Evolutionary conservation across 2,113 vertebrate species (phyloP), one percentile per base, ranked within the genome.

Genomic region (Phalacrocorax brasilianus): DNA sequence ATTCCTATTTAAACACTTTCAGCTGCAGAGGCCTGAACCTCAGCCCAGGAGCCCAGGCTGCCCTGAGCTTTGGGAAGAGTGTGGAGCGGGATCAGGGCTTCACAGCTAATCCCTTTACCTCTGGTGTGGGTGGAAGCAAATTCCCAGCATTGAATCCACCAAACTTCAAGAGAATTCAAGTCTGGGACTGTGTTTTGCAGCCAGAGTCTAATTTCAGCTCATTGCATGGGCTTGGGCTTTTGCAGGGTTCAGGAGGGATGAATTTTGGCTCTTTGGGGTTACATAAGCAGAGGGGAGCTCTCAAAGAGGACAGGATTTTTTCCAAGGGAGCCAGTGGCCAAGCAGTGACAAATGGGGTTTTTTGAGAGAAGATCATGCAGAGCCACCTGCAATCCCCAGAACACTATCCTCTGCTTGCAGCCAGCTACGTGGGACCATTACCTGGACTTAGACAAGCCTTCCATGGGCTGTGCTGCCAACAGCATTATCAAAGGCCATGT

Each of bases 41-140:
- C 90, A 83, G 89, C 72, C 42, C 33, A 3, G 55, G 55, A 95
- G 45, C 71, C 28, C 85, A n/a, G 83, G 58, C 82, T 96, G 75
- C 90, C 88, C 88, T 28, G 66, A 44, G 89, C 62, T 82, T 94
- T 97, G 86, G 84, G 91, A 79, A 89, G 89, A 80, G 77, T 40
- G 38, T 42, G 52, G 88, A 89, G 59, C 33, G 76, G 74, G 89
- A 89, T 88, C 77, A 83, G 75, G 66, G 58, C 66, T 95, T 92
- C 84, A n/a, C n/a, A 70, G 89, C 55, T 96, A 97, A 95, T 96
- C 97, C 96, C 40, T 86, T 96, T 97, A 95, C 91, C 77, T 85
- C 71, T 89, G 74, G 52, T 44, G 7, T 87, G 80, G 74, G 74
- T 84, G 53, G 86, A 95, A 92, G 73, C 53, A 68, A 95, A 95